Base-by-base conservation (phyloP, 2,797 vertebrate species). In the Toxotes lorentzi region DNA sequence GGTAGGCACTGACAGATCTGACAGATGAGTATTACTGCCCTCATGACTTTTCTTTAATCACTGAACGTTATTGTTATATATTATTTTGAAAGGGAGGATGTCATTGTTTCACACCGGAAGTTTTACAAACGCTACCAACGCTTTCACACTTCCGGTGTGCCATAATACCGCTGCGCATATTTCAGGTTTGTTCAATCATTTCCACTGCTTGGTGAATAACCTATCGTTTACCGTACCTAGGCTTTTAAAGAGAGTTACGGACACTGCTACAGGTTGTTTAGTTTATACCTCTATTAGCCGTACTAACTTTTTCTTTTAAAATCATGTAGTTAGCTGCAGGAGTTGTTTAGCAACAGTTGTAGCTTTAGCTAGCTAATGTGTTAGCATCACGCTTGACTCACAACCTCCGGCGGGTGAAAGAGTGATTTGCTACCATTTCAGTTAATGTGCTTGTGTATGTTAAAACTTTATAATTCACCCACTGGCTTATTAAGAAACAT, bases 141-240 rank as follows among this genome's bases (percentile, higher is more conserved):
- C 41, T 0, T 62, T 41, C 5, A 45, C 8, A 78, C 77, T 87
- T 93, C 91, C 91, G 86, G 89, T 88, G 81, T 84, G 80, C 65
- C 87, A 88, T 66, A 83, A 87, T 76, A 88, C 91, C 89, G 92
- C 91, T 92, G 93, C 90, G 83, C 88, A 70, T 85, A 85, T 73
- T 91, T 88, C 93, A 95, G 95, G 95, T 96, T 85, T 72, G 95
- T 94, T 63, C 61, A 45, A 57, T 8, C 21, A 0, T 68, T 66
- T 54, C 54, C 59, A 17, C 45, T 73, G 34, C 47, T 27, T 48
- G 1, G 6, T 43, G 3, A 16, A 45, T 67, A 32, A 56, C 38
- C 14, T 35, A 17, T 34, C 0, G 2, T 70, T 57, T 23, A 24
- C 14, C 7, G 1, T 9, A 13, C 1, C 0, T 14, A 34, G 17